Conservation (phyloP, 2,797 vertebrate genomes). For the Gymnoscopelus microlampas region DNA sequence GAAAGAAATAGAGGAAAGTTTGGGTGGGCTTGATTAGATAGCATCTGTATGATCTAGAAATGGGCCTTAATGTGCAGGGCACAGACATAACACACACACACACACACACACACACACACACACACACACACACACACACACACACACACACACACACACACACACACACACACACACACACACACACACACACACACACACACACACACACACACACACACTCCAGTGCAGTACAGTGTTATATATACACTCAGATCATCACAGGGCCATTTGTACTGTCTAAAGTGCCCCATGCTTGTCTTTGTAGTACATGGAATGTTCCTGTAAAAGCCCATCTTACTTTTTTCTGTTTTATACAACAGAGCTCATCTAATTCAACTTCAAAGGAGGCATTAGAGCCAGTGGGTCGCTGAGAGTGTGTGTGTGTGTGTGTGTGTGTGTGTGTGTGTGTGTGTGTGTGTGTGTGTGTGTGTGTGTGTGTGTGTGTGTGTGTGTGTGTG, state of each 20-base stretch:
- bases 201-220: conserved; percentile 24
- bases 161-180: not conserved
- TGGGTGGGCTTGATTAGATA: conserved; percentile 77
- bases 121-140: conserved; percentile 4
- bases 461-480: not conserved
- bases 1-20: conserved; percentile 70
- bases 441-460: not conserved
- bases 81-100: conserved; percentile 68
- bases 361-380: conserved; percentile 79
- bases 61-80: conserved; percentile 70
- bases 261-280: conserved; percentile 69
- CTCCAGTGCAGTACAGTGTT: not conserved
- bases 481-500: not conserved
- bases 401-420: conserved; percentile 62
- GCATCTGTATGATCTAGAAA: conserved; percentile 79
- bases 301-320: conserved; percentile 77
- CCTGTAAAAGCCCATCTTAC: conserved; percentile 70
- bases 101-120: conserved; percentile 26
- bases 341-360: conserved; percentile 80
- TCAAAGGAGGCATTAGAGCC: conserved; percentile 78
- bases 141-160: conserved; percentile 44
- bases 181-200: conserved; percentile 9
- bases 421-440: conserved; percentile 25
- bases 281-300: conserved; percentile 72
- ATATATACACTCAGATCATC: conserved; percentile 77